Evolutionary conservation across 2,797 vertebrate genomes (phyloP).

Genomic region (Crenuchus spilurus): DNA sequence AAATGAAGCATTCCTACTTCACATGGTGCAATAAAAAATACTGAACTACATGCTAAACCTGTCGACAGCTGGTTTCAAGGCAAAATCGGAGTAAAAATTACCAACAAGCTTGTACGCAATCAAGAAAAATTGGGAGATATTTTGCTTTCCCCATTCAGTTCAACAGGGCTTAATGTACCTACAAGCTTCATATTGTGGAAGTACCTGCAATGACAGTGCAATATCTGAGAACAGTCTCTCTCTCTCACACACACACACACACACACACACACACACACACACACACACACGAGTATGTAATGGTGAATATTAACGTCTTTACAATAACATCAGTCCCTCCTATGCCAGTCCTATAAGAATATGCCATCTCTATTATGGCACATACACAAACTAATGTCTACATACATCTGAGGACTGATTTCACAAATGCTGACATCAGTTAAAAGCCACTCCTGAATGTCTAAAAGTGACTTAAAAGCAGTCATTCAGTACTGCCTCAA

Average conservation of each 20-base stretch:
- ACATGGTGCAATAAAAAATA: conserved; percentile 50
- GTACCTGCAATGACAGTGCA: conserved; percentile 56
- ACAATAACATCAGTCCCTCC: neutral
- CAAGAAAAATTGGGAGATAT: neutral
- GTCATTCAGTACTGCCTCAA: conserved; percentile 34
- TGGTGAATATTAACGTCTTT: neutral
- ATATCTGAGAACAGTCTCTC: conserved; percentile 3
- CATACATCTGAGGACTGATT: neutral
- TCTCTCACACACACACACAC: neutral
- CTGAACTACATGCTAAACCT: conserved; percentile 21
- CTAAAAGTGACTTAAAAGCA: conserved; percentile 16
- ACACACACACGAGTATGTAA: neutral
- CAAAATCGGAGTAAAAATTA: conserved; percentile 61
- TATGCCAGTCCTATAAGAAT: neutral
- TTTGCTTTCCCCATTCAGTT: conserved; percentile 6
- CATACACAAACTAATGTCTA: neutral
- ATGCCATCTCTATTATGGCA: neutral
- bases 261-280: neutral
- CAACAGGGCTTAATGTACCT: conserved; percentile 44
- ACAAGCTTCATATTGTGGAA: conserved; percentile 42
- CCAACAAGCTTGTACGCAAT: neutral
- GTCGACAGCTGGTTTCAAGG: conserved; percentile 61
- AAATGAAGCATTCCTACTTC: conserved; percentile 52
- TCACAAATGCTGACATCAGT: neutral
- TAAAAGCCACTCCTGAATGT: neutral